Conservation (phyloP, 1,140 invertebrate species). For the Atta texana region DNA sequence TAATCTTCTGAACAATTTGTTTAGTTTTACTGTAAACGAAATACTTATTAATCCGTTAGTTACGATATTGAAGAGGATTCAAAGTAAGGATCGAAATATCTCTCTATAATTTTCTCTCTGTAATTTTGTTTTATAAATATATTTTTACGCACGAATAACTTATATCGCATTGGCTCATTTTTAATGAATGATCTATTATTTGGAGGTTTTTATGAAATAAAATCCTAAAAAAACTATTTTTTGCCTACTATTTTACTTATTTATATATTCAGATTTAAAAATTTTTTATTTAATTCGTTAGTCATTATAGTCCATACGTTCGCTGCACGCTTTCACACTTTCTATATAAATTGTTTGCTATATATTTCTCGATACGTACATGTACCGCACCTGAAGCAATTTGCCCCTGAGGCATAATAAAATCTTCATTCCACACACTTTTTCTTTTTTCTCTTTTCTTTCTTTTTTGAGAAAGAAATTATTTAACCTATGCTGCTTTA, state of each 20-base stretch:
- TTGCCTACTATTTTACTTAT: background rate
- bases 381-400: background rate
- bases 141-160: too few relatives aligned
- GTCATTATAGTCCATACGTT: background rate
- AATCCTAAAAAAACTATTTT: background rate
- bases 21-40: too few relatives aligned
- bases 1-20: too few relatives aligned
- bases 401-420: slow-evolving; percentile 28
- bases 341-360: slow-evolving; percentile 26
- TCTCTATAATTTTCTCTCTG: too few relatives aligned
- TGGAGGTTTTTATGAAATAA: background rate
- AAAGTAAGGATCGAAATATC: too few relatives aligned
- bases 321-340: background rate
- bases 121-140: too few relatives aligned
- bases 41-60: too few relatives aligned
- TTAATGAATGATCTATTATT: too few relatives aligned
- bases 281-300: background rate
- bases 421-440: slow-evolving; percentile 10
- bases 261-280: background rate
- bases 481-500: slow-evolving; percentile 14
- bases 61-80: too few relatives aligned
- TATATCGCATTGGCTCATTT: too few relatives aligned
- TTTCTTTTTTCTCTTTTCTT: background rate
- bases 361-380: slow-evolving; percentile 18
- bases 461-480: background rate